phyloP scores from a whole-genome alignment of 2,797 vertebrate genomes.

The Leptodactylus fallax region DNA sequence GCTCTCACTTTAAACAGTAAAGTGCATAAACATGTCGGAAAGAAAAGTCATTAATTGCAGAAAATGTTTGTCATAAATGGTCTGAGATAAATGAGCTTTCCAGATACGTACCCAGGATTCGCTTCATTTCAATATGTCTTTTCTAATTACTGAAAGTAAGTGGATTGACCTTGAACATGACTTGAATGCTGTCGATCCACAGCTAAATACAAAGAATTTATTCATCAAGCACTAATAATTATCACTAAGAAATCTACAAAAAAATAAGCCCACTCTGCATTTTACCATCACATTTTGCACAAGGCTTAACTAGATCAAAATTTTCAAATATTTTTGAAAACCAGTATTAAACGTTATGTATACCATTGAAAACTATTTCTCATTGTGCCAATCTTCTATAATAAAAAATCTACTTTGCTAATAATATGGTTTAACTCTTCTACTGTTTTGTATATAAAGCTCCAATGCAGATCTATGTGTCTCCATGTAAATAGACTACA shows the following conservation, averaged over 20 bases:
- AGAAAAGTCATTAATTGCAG: slow-evolving; percentile 69
- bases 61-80: slow-evolving; percentile 70
- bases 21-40: slow-evolving; percentile 67
- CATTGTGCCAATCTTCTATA: not conserved
- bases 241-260: not conserved
- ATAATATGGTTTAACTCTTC: not conserved
- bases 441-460: not conserved
- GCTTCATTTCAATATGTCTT: slow-evolving; percentile 69
- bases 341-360: not conserved
- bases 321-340: not conserved
- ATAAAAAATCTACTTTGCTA: no score
- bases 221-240: slow-evolving; percentile 55
- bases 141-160: slow-evolving; percentile 72
- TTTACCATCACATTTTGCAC: not conserved
- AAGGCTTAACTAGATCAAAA: not conserved
- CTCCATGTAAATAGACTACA: not conserved
- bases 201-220: slow-evolving; percentile 61
- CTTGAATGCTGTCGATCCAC: slow-evolving; percentile 66
- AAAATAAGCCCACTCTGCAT: slow-evolving; percentile 13
- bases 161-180: slow-evolving; percentile 69
- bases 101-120: slow-evolving; percentile 65
- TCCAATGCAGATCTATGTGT: not conserved
- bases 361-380: not conserved
- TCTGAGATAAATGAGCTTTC: slow-evolving; percentile 71
- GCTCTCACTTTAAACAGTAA: slow-evolving; percentile 56